These are phyloP conservation scores for Pleuronectes platessa DNA, from an alignment of 2,113 vertebrate species.

Conservation along the genomic window DNA sequence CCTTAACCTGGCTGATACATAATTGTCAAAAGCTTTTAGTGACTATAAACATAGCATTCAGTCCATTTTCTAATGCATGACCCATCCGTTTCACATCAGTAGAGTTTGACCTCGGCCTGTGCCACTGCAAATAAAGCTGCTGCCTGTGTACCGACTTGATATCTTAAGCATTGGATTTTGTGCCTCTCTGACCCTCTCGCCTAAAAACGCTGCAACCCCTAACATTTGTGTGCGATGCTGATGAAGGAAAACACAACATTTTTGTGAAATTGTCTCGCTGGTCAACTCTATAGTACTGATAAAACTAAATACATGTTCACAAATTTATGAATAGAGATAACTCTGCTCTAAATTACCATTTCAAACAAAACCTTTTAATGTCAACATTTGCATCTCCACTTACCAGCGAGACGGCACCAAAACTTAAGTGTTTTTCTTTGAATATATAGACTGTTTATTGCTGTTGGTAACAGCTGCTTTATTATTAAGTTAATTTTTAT, in stretches of 20 bases:
- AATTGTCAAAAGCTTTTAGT: too few relatives aligned
- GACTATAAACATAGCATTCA: neutral
- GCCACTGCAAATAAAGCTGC: slow-evolving; percentile 49
- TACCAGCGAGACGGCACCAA: slow-evolving; percentile 6
- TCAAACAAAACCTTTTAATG: neutral
- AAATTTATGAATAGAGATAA: neutral
- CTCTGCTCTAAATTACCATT: neutral
- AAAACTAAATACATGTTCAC: neutral
- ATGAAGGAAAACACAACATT: slow-evolving; percentile 46
- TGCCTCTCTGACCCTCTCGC: slow-evolving; percentile 43
- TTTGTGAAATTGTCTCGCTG: slow-evolving; percentile 31
- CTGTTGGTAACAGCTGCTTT: neutral
- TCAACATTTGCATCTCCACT: neutral
- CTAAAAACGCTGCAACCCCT: slow-evolving; percentile 38
- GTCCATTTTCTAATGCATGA: neutral
- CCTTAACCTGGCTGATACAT: too few relatives aligned
- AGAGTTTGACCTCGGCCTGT: slow-evolving; percentile 53
- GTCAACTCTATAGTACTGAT: neutral
- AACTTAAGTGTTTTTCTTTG: slow-evolving; percentile 48
- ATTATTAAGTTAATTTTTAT: slow-evolving; percentile 3
- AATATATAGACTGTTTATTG: neutral
- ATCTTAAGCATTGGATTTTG: slow-evolving; percentile 18
- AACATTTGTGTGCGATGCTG: slow-evolving; percentile 36
- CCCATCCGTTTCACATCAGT: slow-evolving; percentile 8
- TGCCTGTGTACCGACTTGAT: slow-evolving; percentile 38